Base-by-base conservation (phyloP, 2,113 vertebrate genomes). In the Scatophagus argus region DNA sequence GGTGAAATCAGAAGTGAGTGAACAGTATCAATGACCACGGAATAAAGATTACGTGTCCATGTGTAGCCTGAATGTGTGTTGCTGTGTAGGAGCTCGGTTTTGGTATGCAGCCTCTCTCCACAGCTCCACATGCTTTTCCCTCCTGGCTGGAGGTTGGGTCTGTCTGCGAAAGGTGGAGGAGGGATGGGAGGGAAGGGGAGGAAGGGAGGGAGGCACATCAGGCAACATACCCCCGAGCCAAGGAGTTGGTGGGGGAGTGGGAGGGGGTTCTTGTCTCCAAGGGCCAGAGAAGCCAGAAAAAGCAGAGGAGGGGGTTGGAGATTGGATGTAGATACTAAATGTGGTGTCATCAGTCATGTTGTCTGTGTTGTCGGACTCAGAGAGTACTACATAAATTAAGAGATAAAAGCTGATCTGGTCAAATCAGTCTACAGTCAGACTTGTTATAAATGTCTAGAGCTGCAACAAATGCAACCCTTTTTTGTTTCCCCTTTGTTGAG, bases 131-230 rank as follows among this genome's bases (percentile, higher is more conserved):
- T 46, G 62, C 71, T 66, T 49, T 46, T 31, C 75, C 61, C 79
- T 68, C 78, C 82, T 81, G 77, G 13, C 66, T 79, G 86, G 85
- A 89, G 82, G 52, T 87, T 85, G 68, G 70, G 74, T 83, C 74
- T 64, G 7, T 49, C 43, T 56, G 80, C 1, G 25, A 27, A 68
- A 74, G 89, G 78, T 78, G 84, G 86, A 59, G 83, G 63, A 3
- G 84, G 75, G 55, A 82, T 1, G 34, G 38, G 67, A 55, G 23
- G 21, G 39, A 17, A 39, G 31, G 23, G 54, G 54, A 34, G n/a
- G 47, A 11, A 44, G 38, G 32, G 68, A 56, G 19, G 16, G 38
- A 14, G 43, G 36, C 65, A 58, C 41, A 68, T 75, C 32, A 13
- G 71, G 77, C 56, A 87, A 78, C 61, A 52, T 74, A 80, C 67